Base-by-base conservation (phyloP, 2,888 invertebrate species). In the Eueremaeus valkanovi region DNA sequence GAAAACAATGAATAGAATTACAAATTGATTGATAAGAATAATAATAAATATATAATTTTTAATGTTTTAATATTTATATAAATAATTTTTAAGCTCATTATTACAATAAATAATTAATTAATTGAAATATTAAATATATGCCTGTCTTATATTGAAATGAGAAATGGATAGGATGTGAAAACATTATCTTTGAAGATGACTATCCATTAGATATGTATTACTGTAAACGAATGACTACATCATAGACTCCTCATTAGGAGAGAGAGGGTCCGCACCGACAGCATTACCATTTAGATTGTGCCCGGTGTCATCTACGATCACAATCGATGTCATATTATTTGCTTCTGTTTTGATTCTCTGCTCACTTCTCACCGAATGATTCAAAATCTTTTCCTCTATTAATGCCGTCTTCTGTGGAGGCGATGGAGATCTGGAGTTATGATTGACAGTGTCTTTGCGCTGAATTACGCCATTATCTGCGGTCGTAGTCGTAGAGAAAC, bases 201-300 rank as follows among this genome's bases (percentile, higher is more conserved):
- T 11, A 36, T 36, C 36, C 6, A 36, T 36, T 36, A 21, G 55
- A 55, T 55, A 55, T 55, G 55, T 27, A 55, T 27, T 18, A 55
- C 9, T 13, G 55, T 9, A 55, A 13, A 13, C 9, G 45, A 18
- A 63, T 63, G 33, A 33, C 11, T 36, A 63, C 33, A 63, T 63
- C 63, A 63, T 63, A 9, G 63, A 63, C 36, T 63, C 63, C 2
- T 31, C 63, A 63, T 36, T 63, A n/a, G 33, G 27, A 18, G 16
- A 33, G n/a, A 63, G 24, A 36, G 31, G 29, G n/a, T n/a, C 63
- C 33, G 18, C 9, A 16, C 31, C 27, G 16, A 45, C 45, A 45
- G 55, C 24, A 63, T 63, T 63, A 33, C 31, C 36, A 63, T 63
- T 63, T 21, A 33, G 31, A 21, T 63, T 63, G 36, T 5, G 3